Evolutionary conservation across 2,797 vertebrate species (phyloP), one percentile per base, ranked within the genome.

Genomic region (Spatula versicolor): DNA sequence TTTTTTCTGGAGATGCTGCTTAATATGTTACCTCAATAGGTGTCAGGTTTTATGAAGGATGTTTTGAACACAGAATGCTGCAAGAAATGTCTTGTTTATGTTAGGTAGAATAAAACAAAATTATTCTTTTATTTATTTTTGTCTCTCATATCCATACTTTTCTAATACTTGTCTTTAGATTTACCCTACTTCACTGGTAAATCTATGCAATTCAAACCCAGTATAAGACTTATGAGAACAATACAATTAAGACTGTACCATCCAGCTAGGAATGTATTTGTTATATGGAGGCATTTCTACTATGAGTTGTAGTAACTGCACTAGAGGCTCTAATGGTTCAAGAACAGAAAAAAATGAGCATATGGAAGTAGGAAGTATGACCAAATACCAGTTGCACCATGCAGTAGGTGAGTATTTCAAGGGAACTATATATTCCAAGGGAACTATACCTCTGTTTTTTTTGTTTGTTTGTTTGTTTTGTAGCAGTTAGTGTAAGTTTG

Each of bases 241-340:
- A 6, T 22, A 13, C 0, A 0, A 43, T 0, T 0, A 58, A 48
- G n/a, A 43, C 15, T 68, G 16, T 23, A 60, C 7, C 0, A 5
- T 19, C 25, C 12, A 10, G 48, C 48, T 62, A 25, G 54, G 20
- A 76, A 73, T 63, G 84, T 31, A 9, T 66, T 59, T 90, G 50
- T n/a, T 41, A 9, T 25, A 56, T 15, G 7, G 20, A 92, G 13
- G 11, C 8, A 43, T 79, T 86, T 67, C 31, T 85, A 19, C 20
- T 50, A 3, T 20, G n/a, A 76, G 25, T 16, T 62, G 4, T 4
- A 56, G 8, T 12, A 85, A 7, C 64, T 46, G 28, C 31, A 5
- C 13, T 80, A 76, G 35, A 28, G 39, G 14, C 7, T 74, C 13
- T 28, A 6, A 6, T 35, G n/a, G 17, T 30, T 89, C 79, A 71